These are phyloP conservation scores for Mesorhabditis belari DNA, from an alignment of 2,888 invertebrate species.

Conservation along the genomic window DNA sequence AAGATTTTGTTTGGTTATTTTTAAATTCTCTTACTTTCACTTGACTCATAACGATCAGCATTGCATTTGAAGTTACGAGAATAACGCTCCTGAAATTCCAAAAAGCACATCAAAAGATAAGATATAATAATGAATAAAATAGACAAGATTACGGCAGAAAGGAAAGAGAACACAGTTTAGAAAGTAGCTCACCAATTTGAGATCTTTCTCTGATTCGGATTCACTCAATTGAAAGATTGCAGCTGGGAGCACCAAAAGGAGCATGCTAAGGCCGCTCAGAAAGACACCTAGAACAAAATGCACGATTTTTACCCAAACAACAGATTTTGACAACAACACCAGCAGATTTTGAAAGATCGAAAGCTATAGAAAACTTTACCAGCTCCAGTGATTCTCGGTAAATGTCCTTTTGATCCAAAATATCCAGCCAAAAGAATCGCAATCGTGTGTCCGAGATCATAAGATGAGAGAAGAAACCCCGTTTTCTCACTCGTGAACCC, in stretches of 20 bases:
- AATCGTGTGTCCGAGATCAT: conserved; percentile 41
- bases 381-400: conserved; percentile 39
- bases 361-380: conserved; percentile 12
- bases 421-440: conserved; percentile 41
- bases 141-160: no score
- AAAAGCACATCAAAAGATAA: background rate
- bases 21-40: no score
- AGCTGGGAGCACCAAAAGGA: conserved; percentile 32
- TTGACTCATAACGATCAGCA: conserved; percentile 10
- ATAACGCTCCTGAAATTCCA: conserved; percentile 18
- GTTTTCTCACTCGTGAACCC: conserved; percentile 27
- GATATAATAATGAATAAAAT: no score
- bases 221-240: conserved; percentile 17
- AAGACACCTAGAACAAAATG: conserved; percentile 22
- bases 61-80: conserved; percentile 22
- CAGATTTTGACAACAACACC: background rate
- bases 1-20: no score
- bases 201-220: background rate
- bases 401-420: conserved; percentile 33
- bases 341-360: background rate
- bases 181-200: background rate
- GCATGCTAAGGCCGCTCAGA: conserved; percentile 35
- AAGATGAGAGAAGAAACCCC: conserved; percentile 35
- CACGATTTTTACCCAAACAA: background rate
- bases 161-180: no score